phyloP scores from a whole-genome alignment of 2,113 vertebrate species.

The Carassius gibelio region DNA sequence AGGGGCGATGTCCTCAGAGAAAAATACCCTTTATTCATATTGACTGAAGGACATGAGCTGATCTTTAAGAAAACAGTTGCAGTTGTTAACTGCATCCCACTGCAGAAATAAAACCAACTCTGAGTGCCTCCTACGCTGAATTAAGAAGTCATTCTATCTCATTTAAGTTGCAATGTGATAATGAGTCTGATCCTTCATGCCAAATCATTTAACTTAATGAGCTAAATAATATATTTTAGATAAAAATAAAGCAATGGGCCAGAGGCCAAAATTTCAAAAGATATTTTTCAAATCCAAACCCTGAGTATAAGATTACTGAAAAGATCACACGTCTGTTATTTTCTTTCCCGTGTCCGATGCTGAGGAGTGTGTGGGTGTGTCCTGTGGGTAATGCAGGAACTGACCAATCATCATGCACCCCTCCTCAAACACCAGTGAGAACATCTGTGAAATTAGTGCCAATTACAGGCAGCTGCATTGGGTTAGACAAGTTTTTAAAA shows the following conservation, averaged over 20 bases:
- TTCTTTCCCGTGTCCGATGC: not conserved
- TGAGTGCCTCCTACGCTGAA: not conserved
- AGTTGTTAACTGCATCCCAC: not conserved
- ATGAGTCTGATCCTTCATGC: constrained; percentile 6
- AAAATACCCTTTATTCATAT: constrained; percentile 4
- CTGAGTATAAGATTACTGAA: not conserved
- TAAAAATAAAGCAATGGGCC: not conserved
- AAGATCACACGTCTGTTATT: not conserved
- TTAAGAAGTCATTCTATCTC: not conserved
- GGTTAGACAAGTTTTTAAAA: not conserved
- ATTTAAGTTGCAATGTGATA: not conserved
- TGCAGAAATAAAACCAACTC: not conserved
- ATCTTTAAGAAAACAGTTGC: not conserved
- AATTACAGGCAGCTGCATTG: not conserved
- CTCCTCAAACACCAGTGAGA: constrained; percentile 9
- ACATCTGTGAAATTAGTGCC: not conserved
- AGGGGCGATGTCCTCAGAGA: not conserved
- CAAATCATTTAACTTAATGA: not conserved
- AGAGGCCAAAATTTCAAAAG: not conserved
- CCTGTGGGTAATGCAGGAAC: not conserved
- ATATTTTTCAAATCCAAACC: not conserved
- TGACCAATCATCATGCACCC: not conserved
- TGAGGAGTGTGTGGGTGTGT: not conserved
- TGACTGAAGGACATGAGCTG: not conserved
- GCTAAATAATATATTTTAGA: not conserved